Evolutionary conservation across 2,113 vertebrate species (phyloP).

Genomic region (Sardina pilchardus): DNA sequence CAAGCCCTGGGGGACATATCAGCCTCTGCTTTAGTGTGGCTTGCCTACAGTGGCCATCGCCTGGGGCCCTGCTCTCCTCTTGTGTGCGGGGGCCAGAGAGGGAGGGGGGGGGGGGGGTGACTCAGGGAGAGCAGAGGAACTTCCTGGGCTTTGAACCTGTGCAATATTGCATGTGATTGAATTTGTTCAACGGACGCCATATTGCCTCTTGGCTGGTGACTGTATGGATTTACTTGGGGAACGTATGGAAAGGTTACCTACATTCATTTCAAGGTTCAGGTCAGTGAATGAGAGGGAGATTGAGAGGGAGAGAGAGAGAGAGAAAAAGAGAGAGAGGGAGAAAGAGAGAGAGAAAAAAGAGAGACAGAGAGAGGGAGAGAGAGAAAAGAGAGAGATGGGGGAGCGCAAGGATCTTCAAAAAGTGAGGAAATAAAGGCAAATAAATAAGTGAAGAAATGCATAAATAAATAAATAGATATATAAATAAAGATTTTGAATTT

Average conservation of each 20-base stretch:
- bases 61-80: background rate
- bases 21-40: background rate
- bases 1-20: conserved; percentile 45
- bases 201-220: background rate
- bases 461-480: background rate
- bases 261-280: background rate
- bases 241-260: background rate
- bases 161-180: conserved; percentile 26
- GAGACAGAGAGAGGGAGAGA: background rate
- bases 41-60: background rate
- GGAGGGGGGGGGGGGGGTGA: background rate
- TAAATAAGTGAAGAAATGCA: background rate
- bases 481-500: background rate
- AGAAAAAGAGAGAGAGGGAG: background rate
- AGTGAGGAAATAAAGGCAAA: background rate
- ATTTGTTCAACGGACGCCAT: conserved; percentile 21
- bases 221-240: background rate
- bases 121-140: background rate
- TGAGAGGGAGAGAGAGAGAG: background rate
- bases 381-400: background rate
- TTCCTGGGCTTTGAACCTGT: background rate
- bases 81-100: background rate
- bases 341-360: background rate
- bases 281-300: background rate
- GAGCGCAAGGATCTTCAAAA: background rate